Conservation (phyloP, 2,888 invertebrate species). For the Diarsia rubi region DNA sequence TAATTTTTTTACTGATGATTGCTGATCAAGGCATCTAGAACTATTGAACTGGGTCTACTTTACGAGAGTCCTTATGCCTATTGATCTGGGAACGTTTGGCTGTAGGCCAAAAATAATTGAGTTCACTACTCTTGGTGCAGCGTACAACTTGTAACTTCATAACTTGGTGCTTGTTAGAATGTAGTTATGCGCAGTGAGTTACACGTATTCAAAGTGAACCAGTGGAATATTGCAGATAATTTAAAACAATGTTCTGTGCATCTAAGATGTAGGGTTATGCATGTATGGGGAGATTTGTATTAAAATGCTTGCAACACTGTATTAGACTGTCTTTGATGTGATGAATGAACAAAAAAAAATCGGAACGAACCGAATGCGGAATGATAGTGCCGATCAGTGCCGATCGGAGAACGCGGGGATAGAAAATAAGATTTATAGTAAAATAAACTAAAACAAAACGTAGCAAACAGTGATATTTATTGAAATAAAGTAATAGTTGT, state of each 20-base stretch:
- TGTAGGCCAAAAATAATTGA: conserved; percentile 8
- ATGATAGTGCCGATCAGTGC: too few species aligned
- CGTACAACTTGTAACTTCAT: background rate
- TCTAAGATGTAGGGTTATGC: too few species aligned
- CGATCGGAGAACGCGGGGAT: conserved; percentile 38
- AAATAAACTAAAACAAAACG: conserved; percentile 23
- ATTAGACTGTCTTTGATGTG: conserved; percentile 24
- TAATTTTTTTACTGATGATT: background rate
- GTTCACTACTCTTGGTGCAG: background rate
- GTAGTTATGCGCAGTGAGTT: background rate
- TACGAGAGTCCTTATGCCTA: background rate
- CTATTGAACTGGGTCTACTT: conserved; percentile 1
- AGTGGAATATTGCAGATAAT: background rate
- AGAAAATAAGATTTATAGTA: conserved; percentile 27
- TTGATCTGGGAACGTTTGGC: conserved; percentile 27
- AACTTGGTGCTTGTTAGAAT: background rate
- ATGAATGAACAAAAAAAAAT: conserved; percentile 54
- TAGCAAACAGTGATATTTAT: conserved; percentile 42
- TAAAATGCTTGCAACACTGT: conserved; percentile 39
- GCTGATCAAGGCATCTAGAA: background rate
- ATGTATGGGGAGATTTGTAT: conserved; percentile 8
- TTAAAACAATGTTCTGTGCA: background rate
- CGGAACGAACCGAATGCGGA: conserved; percentile 45
- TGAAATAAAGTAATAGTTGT: conserved; percentile 28
- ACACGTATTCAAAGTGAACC: background rate